Percentiles rank a stretch among this genome's conserved stretches.
phyloP scores from a whole-genome alignment of 2,888 invertebrate genomes.

The Anagyrus pseudococci region DNA sequence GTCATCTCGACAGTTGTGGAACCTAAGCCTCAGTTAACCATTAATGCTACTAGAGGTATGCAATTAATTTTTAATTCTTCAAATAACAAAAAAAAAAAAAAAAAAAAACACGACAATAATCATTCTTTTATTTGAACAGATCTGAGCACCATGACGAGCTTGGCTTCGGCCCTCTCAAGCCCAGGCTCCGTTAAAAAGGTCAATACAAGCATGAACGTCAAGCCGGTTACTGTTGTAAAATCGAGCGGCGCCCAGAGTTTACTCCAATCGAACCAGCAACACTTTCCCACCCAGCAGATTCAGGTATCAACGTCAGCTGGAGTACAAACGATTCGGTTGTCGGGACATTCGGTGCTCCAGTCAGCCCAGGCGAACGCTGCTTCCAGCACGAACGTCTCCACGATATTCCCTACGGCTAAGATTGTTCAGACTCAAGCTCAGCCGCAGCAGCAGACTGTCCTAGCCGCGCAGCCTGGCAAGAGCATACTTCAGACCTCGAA shows the following conservation, averaged over 20 bases:
- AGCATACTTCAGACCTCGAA: slow-evolving; percentile 53
- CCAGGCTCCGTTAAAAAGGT: slow-evolving; percentile 51
- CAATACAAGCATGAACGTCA: slow-evolving; percentile 46
- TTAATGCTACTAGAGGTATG: slow-evolving; percentile 24
- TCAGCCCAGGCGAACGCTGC: slow-evolving; percentile 57
- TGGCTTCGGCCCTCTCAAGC: slow-evolving; percentile 31
- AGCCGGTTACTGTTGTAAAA: slow-evolving; percentile 57
- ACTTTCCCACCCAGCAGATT: slow-evolving; percentile 59
- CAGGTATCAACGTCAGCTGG: slow-evolving; percentile 61
- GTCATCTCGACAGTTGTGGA: slow-evolving; percentile 21
- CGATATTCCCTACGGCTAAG: slow-evolving; percentile 63
- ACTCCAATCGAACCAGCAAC: slow-evolving; percentile 58
- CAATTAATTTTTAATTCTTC: not conserved
- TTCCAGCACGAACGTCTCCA: slow-evolving; percentile 56
- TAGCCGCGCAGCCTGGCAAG: slow-evolving; percentile 50
- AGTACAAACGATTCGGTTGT: slow-evolving; percentile 66
- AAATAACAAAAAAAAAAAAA: no score
- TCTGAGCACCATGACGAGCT: slow-evolving; percentile 13
- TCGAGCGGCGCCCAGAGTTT: slow-evolving; percentile 55
- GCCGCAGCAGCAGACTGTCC: slow-evolving; percentile 47
- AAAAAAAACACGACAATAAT: no score
- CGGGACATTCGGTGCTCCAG: slow-evolving; percentile 61
- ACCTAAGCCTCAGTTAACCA: slow-evolving; percentile 33
- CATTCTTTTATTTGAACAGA: slow-evolving; percentile 12
- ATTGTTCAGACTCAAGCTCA: slow-evolving; percentile 47